A percentile compares a stretch with the other conserved stretches of the same genome.
These are phyloP conservation scores for Hippocampus zosterae DNA, from an alignment of 2,113 vertebrate species.

Conservation along the genomic window DNA sequence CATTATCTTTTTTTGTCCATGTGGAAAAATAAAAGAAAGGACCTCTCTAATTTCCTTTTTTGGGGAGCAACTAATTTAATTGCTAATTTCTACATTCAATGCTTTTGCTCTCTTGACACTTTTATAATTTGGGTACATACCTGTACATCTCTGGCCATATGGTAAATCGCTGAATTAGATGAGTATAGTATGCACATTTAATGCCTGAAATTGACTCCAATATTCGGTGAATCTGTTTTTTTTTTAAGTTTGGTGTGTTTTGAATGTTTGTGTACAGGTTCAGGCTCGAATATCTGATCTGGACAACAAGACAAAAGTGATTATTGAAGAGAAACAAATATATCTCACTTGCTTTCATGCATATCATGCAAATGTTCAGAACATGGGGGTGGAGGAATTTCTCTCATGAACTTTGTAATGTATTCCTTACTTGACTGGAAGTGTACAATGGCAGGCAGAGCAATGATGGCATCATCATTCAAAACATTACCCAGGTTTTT, in stretches of 20 bases:
- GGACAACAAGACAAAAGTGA: conserved; percentile 17
- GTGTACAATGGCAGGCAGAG: conserved; percentile 46
- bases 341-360: conserved; percentile 7
- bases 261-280: conserved; percentile 26
- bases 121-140: background rate
- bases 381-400: conserved; percentile 37
- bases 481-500: conserved; percentile 47
- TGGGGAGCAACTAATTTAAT: too few relatives aligned
- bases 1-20: background rate
- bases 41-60: background rate
- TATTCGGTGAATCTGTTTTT: background rate
- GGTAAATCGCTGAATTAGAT: background rate
- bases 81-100: background rate
- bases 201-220: background rate
- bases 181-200: background rate
- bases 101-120: background rate
- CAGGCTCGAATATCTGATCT: conserved; percentile 37
- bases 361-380: conserved; percentile 36
- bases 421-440: conserved; percentile 47
- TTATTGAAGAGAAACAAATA: conserved; percentile 13
- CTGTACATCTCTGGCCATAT: background rate
- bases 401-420: conserved; percentile 43
- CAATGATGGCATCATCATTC: conserved; percentile 59
- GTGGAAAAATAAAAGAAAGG: background rate
- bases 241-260: conserved; percentile 28